Evolutionary conservation across 2,888 invertebrate species (phyloP).

Genomic region (Catocala sponsa): DNA sequence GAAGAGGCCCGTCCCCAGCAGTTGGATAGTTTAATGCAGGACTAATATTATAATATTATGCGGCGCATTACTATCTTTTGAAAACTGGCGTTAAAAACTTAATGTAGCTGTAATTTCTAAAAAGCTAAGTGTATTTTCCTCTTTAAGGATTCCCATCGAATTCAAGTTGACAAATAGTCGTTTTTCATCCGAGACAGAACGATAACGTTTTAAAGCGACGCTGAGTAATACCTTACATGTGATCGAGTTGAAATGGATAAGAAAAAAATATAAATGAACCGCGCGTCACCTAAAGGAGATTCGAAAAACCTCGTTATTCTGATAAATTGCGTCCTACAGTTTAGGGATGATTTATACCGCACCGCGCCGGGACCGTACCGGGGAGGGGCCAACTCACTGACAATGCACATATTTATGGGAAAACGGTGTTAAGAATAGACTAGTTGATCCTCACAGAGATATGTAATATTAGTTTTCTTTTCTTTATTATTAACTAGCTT

Average conservation of each 20-base stretch:
- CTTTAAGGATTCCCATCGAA: constrained; percentile 47
- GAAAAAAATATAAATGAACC: constrained; percentile 85
- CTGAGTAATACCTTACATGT: constrained; percentile 81
- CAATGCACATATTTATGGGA: background rate
- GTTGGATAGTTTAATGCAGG: too few species aligned
- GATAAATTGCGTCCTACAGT: constrained; percentile 80
- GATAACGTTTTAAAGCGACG: constrained; percentile 78
- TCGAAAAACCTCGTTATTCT: constrained; percentile 84
- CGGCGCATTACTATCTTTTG: too few species aligned
- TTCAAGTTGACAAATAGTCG: constrained; percentile 74
- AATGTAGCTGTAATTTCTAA: background rate
- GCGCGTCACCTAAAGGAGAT: constrained; percentile 82
- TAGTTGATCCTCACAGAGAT: background rate
- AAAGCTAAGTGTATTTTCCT: constrained; percentile 15
- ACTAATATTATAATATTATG: too few species aligned
- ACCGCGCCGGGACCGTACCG: background rate
- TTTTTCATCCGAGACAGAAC: constrained; percentile 74
- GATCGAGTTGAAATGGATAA: constrained; percentile 83
- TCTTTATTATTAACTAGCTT: too few species aligned
- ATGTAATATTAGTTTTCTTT: background rate
- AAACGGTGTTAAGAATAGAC: background rate
- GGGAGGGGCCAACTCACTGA: background rate
- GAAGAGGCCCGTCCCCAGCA: too few species aligned
- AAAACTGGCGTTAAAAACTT: too few species aligned
- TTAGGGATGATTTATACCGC: constrained; percentile 49